Conservation (phyloP, 2,888 invertebrate species). For the Sycophila texana region DNA sequence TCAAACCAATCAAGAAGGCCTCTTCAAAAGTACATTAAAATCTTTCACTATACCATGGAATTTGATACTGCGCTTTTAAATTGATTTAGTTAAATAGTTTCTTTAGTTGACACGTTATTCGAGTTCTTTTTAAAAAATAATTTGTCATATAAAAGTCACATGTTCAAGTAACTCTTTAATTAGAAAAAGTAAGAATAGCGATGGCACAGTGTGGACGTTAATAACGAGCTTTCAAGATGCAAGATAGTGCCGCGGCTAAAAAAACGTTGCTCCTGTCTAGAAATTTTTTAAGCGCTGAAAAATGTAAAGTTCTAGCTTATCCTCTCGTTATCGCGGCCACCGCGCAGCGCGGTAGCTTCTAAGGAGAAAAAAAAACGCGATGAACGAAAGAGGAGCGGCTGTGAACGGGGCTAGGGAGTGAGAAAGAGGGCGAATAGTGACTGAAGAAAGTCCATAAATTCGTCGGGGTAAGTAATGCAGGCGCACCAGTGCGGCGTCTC, state of each 20-base stretch:
- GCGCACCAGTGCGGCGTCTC: conserved; percentile 52
- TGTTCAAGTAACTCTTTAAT: not conserved
- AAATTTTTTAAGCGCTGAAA: conserved; percentile 43
- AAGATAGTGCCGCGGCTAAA: conserved; percentile 4
- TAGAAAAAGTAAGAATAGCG: not conserved
- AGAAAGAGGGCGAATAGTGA: conserved; percentile 51
- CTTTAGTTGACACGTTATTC: too few species aligned
- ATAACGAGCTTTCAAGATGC: conserved; percentile 43
- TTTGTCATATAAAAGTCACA: not conserved
- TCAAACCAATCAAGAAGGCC: too few species aligned
- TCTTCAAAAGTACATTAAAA: too few species aligned
- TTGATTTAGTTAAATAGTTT: too few species aligned
- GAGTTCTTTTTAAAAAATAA: not conserved
- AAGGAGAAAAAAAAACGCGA: not conserved
- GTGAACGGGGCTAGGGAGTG: conserved; percentile 20
- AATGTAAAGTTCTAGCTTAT: conserved; percentile 50
- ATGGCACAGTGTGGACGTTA: conserved; percentile 10
- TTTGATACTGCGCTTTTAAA: too few species aligned
- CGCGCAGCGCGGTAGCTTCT: conserved; percentile 22
- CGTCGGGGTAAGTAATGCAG: conserved; percentile 32
- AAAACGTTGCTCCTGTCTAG: conserved; percentile 14
- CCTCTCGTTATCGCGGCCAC: conserved; percentile 46
- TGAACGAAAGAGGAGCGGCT: not conserved
- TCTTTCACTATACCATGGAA: too few species aligned
- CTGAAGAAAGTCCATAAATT: conserved; percentile 63